Percentiles rank a stretch among this genome's conserved stretches.
phyloP scores from a whole-genome alignment of 2,888 invertebrate genomes.

The Meloe dianella region DNA sequence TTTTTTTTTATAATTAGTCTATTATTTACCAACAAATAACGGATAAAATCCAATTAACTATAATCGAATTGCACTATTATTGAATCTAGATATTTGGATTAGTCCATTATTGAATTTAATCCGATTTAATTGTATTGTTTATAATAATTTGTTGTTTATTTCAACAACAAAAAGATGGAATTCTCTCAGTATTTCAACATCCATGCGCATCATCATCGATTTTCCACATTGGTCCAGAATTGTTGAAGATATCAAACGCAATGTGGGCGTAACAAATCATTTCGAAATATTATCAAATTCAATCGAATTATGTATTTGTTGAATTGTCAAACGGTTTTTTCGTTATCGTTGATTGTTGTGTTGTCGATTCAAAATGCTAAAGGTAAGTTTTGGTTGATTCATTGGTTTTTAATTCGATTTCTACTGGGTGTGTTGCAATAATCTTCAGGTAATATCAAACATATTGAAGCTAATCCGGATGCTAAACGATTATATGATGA shows the following conservation, averaged over 20 bases:
- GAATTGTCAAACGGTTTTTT: conserved; percentile 21
- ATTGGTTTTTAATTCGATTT: neutral
- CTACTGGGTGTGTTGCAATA: no score
- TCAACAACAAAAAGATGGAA: conserved; percentile 11
- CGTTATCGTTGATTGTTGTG: conserved; percentile 22
- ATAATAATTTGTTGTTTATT: conserved; percentile 1
- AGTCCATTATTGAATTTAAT: neutral
- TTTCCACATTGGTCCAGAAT: conserved; percentile 41
- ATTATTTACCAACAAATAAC: neutral
- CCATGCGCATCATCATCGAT: conserved; percentile 46
- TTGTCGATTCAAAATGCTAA: neutral
- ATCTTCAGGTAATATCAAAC: conserved; percentile 54
- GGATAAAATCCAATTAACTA: neutral
- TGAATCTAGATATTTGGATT: neutral
- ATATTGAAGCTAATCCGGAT: conserved; percentile 85
- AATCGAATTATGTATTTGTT: conserved; percentile 26
- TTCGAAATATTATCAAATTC: neutral
- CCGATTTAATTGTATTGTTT: neutral
- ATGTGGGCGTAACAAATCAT: conserved; percentile 25
- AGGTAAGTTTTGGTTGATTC: neutral
- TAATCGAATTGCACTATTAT: neutral
- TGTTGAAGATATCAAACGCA: conserved; percentile 18
- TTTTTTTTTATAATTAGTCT: no score
- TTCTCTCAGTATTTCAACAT: conserved; percentile 15
- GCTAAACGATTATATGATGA: conserved; percentile 96